Conservation (phyloP, 2,888 invertebrate species). For the Orchestes rusci region DNA sequence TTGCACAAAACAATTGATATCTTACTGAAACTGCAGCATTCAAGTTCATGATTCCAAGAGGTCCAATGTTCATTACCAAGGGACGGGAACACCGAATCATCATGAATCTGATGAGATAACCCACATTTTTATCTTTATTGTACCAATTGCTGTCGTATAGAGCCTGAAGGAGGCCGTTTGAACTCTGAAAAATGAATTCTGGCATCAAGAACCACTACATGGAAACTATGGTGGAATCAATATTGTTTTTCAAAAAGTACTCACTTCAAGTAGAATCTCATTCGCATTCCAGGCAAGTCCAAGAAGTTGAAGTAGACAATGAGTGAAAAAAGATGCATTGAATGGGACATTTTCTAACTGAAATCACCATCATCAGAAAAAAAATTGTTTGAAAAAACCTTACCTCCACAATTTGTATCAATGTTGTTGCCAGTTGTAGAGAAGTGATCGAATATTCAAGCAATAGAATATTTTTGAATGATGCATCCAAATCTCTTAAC, state of each 20-base stretch:
- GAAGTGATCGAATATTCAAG: conserved; percentile 10
- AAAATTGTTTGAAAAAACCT: not conserved
- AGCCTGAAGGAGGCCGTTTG: conserved; percentile 3
- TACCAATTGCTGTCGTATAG: conserved; percentile 13
- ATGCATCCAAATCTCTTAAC: conserved; percentile 8
- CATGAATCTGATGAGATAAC: conserved; percentile 5
- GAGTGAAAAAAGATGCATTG: conserved; percentile 10
- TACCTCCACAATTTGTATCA: conserved; percentile 7
- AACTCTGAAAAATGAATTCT: conserved; percentile 11
- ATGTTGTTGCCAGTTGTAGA: conserved; percentile 5
- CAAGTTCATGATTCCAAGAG: conserved; percentile 10
- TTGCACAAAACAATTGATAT: no score
- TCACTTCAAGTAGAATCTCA: conserved; percentile 17
- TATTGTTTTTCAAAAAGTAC: no score
- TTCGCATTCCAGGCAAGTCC: conserved; percentile 18
- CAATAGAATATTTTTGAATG: conserved; percentile 9
- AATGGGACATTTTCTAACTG: conserved; percentile 1
- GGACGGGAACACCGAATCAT: conserved; percentile 11
- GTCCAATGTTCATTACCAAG: conserved; percentile 11
- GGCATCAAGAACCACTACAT: no score
- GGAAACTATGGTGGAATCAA: no score
- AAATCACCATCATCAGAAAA: not conserved
- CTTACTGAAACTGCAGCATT: conserved; percentile 14
- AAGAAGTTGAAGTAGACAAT: conserved; percentile 9
- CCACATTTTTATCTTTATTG: not conserved